phyloP scores from a whole-genome alignment of 2,888 invertebrate species.

The Lochmaea capreae region DNA sequence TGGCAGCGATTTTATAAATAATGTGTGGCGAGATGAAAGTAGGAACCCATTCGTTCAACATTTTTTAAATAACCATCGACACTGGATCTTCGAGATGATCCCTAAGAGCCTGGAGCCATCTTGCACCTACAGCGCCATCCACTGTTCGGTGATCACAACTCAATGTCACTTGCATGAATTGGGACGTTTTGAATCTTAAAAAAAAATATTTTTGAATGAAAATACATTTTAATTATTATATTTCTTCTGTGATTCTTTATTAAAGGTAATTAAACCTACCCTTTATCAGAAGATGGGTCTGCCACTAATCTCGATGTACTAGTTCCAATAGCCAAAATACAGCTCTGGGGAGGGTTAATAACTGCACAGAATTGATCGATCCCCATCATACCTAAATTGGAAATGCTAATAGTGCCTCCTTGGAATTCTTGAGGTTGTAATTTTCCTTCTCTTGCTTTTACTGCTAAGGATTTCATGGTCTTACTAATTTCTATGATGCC shows the following conservation, averaged over 20 bases:
- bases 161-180: constrained; percentile 89
- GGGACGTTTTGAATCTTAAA: constrained; percentile 76
- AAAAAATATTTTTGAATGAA: neutral
- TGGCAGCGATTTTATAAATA: constrained; percentile 42
- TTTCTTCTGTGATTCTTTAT: too few relatives aligned
- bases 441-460: constrained; percentile 88
- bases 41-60: constrained; percentile 12
- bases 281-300: constrained; percentile 74
- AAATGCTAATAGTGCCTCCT: constrained; percentile 95
- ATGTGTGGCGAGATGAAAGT: constrained; percentile 24
- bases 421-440: constrained; percentile 95
- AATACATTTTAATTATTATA: too few relatives aligned
- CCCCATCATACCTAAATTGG: constrained; percentile 95
- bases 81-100: constrained; percentile 91
- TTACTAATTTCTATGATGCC: constrained; percentile 87
- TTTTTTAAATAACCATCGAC: constrained; percentile 87
- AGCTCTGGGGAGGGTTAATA: constrained; percentile 95
- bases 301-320: constrained; percentile 82
- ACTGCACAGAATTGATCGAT: constrained; percentile 92
- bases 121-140: constrained; percentile 97
- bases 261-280: constrained; percentile 70
- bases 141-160: constrained; percentile 98
- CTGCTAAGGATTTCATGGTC: constrained; percentile 83
- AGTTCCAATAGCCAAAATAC: constrained; percentile 92
- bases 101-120: constrained; percentile 93